Conservation (phyloP, 2,888 invertebrate species). For the Xestobium rufovillosum region DNA sequence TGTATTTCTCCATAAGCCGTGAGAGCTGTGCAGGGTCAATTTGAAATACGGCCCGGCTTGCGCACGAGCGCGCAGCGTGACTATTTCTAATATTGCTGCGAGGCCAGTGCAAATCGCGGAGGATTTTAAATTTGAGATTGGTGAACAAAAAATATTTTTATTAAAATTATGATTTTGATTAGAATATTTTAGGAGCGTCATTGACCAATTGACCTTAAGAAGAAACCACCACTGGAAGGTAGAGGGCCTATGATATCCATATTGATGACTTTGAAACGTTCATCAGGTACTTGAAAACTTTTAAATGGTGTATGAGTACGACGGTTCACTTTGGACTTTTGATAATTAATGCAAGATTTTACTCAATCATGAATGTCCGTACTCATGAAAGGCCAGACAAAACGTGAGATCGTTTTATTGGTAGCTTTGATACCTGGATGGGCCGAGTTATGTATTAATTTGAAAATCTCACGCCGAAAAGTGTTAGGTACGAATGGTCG, state of each 20-base stretch:
- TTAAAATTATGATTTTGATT: no score
- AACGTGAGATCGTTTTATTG: conserved; percentile 5
- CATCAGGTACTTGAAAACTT: conserved; percentile 4
- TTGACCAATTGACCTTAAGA: no score
- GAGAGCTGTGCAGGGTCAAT: no score
- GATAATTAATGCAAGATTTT: conserved; percentile 7
- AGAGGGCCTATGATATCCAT: conserved; percentile 6
- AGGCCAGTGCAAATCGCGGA: no score
- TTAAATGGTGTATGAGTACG: conserved; percentile 2
- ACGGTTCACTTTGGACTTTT: conserved; percentile 6
- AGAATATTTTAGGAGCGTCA: no score
- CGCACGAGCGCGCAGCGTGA: no score
- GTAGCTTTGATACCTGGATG: conserved; percentile 7
- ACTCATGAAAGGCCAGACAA: conserved; percentile 9
- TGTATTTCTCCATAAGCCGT: no score
- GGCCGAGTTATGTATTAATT: conserved; percentile 5
- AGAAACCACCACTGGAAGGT: no score
- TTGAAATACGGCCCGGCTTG: no score
- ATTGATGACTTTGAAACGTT: conserved; percentile 4
- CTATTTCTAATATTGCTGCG: no score
- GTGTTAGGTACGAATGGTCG: conserved; percentile 2
- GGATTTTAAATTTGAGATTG: no score
- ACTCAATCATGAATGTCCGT: conserved; percentile 4
- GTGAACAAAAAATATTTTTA: no score
- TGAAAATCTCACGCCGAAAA: background rate